Evolutionary conservation across 2,888 invertebrate genomes (phyloP).

Genomic region (Eupithecia inturbata): DNA sequence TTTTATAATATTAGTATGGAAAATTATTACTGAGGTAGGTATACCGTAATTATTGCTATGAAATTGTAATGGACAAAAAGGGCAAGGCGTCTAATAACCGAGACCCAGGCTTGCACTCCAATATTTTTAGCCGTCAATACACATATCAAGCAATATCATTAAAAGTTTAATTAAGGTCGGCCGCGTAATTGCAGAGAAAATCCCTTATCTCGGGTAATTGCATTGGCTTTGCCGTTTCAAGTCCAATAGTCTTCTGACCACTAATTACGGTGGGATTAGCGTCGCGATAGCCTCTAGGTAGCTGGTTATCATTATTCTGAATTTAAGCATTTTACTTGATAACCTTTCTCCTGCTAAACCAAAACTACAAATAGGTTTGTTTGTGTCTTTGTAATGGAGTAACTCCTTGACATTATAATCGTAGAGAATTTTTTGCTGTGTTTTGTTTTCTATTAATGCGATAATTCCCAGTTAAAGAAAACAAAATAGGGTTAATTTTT

Average conservation of each 20-base stretch:
- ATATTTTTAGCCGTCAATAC: background rate
- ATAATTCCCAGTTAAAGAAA: too few relatives aligned
- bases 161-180: slow-evolving; percentile 11
- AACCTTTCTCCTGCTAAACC: background rate
- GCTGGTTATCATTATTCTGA: slow-evolving; percentile 41
- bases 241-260: slow-evolving; percentile 80
- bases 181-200: slow-evolving; percentile 55
- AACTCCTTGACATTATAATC: background rate
- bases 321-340: background rate
- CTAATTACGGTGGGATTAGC: slow-evolving; percentile 80
- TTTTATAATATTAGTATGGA: too few relatives aligned
- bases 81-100: background rate
- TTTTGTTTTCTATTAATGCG: too few relatives aligned
- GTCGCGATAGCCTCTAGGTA: slow-evolving; percentile 55
- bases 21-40: background rate
- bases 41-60: background rate
- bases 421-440: background rate
- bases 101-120: background rate
- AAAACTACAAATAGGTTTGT: background rate
- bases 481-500: background rate
- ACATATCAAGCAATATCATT: slow-evolving; percentile 3
- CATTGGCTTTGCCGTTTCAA: slow-evolving; percentile 76
- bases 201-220: slow-evolving; percentile 71
- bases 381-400: background rate
- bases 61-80: background rate